Evolutionary conservation across 2,797 vertebrate genomes (phyloP).

Genomic region (Aselliscus stoliczkanus): DNA sequence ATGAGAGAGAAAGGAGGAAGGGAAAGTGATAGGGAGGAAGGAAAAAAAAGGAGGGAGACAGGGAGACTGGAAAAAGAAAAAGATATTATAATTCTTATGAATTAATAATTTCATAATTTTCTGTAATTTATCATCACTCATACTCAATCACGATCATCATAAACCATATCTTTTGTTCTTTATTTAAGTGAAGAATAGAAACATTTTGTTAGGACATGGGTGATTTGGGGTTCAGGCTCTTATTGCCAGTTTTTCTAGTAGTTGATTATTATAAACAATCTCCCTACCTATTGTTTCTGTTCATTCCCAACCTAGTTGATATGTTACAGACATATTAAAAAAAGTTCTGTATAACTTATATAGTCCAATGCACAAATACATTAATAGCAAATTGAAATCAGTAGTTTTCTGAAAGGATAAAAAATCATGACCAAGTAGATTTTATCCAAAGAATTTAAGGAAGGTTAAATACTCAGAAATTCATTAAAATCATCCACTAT

Average conservation of each 20-base stretch:
- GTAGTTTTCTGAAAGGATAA: neutral
- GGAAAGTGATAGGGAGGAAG: neutral
- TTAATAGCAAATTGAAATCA: neutral
- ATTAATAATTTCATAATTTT: neutral
- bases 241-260: neutral
- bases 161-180: neutral
- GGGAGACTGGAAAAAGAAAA: neutral
- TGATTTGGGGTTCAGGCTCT: neutral
- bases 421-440: neutral
- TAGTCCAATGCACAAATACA: neutral
- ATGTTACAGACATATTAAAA: neutral
- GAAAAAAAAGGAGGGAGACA: neutral
- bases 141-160: neutral
- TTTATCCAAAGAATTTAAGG: slow-evolving; percentile 9
- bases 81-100: neutral
- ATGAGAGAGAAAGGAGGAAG: neutral
- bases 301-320: neutral
- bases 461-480: neutral
- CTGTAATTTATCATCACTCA: neutral
- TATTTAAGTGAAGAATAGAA: neutral
- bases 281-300: neutral
- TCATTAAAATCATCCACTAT: neutral
- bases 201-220: neutral
- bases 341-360: no score
- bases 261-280: neutral